Evolutionary conservation across 2,888 invertebrate species (phyloP).

Genomic region (Rotaria macrura): DNA sequence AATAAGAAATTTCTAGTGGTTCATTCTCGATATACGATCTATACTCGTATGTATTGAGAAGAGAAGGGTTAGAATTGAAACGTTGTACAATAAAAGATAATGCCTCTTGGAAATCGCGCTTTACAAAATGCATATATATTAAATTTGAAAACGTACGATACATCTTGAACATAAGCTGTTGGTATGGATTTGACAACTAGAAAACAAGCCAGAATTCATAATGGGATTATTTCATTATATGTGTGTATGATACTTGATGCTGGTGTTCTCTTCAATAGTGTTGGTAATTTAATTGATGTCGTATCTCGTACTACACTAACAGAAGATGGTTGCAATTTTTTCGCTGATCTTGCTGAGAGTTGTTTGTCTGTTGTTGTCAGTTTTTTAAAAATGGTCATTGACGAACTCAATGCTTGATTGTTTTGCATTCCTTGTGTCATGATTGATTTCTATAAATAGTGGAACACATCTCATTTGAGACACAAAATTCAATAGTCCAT

Average conservation of each 20-base stretch:
- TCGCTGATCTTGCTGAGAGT: background rate
- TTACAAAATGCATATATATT: too few relatives aligned
- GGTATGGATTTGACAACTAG: background rate
- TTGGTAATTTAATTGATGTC: background rate
- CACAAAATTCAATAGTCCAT: too few relatives aligned
- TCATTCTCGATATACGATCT: too few relatives aligned
- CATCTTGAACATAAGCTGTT: background rate
- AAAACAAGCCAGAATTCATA: background rate
- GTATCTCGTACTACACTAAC: background rate
- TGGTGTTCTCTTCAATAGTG: background rate
- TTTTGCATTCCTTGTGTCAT: background rate
- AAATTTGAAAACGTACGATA: background rate
- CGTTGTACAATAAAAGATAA: too few relatives aligned
- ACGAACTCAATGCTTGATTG: background rate
- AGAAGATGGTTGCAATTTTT: background rate
- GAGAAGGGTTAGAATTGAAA: too few relatives aligned
- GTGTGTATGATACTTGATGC: background rate
- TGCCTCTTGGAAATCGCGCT: too few relatives aligned
- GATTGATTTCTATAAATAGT: background rate
- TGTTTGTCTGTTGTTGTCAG: background rate
- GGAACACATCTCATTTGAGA: background rate
- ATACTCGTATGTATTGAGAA: too few relatives aligned
- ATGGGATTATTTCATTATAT: background rate
- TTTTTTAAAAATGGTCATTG: background rate
- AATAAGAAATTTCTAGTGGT: too few relatives aligned